These are phyloP conservation scores for Triplophysa yarkandensis DNA, from an alignment of 2,797 vertebrate genomes.

Conservation along the genomic window DNA sequence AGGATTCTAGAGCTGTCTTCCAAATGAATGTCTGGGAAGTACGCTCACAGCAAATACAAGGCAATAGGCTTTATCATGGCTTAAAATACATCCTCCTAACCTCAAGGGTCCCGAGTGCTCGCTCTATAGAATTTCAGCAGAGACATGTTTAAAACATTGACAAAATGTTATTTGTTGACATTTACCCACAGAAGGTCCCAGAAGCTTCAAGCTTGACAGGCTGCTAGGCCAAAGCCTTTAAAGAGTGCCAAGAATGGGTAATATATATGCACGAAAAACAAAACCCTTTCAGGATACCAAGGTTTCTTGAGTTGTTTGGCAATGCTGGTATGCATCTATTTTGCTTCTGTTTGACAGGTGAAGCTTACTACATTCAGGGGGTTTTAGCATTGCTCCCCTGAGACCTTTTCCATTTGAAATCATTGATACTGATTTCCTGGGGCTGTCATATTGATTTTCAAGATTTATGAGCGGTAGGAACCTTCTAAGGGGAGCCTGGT, in stretches of 20 bases:
- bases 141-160: constrained; percentile 70
- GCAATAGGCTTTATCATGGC: constrained; percentile 65
- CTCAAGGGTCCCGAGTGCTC: constrained; percentile 46
- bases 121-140: constrained; percentile 48
- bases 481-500: constrained; percentile 66
- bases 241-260: constrained; percentile 44
- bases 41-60: constrained; percentile 49
- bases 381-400: constrained; percentile 56
- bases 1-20: constrained; percentile 59
- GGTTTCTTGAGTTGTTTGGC: constrained; percentile 57
- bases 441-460: constrained; percentile 77
- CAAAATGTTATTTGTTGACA: constrained; percentile 71
- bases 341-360: constrained; percentile 60
- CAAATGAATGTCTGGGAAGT: constrained; percentile 58
- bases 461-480: constrained; percentile 74
- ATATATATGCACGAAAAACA: constrained; percentile 43
- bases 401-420: constrained; percentile 69
- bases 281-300: constrained; percentile 52
- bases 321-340: constrained; percentile 60
- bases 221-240: constrained; percentile 52
- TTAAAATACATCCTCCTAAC: constrained; percentile 63
- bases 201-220: constrained; percentile 68
- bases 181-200: constrained; percentile 64
- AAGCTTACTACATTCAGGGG: constrained; percentile 56
- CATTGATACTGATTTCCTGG: constrained; percentile 79